These are phyloP conservation scores for Agrochola lychnidis DNA, from an alignment of 2,888 invertebrate genomes.

Conservation along the genomic window DNA sequence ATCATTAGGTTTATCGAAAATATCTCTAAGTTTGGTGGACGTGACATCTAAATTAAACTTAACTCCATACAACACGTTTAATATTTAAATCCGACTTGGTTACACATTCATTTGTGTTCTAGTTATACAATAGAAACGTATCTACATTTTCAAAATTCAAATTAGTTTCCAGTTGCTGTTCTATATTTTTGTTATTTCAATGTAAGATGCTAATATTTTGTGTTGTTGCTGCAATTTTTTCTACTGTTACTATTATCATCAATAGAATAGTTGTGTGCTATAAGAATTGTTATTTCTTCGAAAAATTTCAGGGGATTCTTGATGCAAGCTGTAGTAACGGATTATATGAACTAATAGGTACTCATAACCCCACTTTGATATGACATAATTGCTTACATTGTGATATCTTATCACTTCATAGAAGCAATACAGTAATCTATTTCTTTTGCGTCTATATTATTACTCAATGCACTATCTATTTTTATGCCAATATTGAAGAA, in stretches of 20 bases:
- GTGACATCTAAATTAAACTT: constrained; percentile 30
- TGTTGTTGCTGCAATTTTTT: constrained; percentile 26
- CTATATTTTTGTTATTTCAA: constrained; percentile 12
- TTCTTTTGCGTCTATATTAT: constrained; percentile 21
- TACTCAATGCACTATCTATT: constrained; percentile 13
- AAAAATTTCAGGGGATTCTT: not conserved
- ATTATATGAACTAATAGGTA: constrained; percentile 11
- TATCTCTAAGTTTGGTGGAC: constrained; percentile 36
- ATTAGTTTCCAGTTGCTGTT: constrained; percentile 6
- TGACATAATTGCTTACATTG: constrained; percentile 21
- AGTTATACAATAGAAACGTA: not conserved
- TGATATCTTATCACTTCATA: constrained; percentile 55
- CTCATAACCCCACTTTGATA: constrained; percentile 15
- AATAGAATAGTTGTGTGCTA: not conserved
- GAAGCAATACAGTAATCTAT: constrained; percentile 23
- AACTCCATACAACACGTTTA: not conserved
- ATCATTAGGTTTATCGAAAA: constrained; percentile 69
- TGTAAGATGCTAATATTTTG: constrained; percentile 25
- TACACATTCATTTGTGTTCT: constrained; percentile 2
- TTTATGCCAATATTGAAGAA: not conserved
- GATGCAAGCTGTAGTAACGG: not conserved
- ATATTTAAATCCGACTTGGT: constrained; percentile 7
- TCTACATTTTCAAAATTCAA: constrained; percentile 21
- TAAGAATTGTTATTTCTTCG: not conserved
- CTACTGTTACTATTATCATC: not conserved